Base-by-base conservation (phyloP, 2,888 invertebrate species). In the Drosophila siamana region DNA sequence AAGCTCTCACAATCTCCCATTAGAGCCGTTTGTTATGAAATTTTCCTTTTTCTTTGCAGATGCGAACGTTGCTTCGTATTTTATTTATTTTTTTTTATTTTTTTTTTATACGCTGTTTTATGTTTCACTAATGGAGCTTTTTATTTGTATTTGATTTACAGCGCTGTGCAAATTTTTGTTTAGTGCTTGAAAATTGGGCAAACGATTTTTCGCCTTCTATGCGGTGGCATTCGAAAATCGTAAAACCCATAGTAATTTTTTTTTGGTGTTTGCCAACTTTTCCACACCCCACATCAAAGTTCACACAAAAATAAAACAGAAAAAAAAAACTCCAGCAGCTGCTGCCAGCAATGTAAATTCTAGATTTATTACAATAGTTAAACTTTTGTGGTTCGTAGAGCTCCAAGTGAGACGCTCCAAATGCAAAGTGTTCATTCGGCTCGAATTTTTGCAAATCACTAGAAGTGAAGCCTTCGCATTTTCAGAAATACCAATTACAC, bases 121-220 rank as follows among this genome's bases (percentile, higher is more conserved):
- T 28, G 46, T 9, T 46, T 46, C 11, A 15, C 26, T 24, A 9
- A 28, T 46, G 24, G 13, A 26, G 26, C 5, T 51, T 36, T 16
- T 36, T 16, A 13, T 28, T 46, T 38, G 46, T 40, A 40, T 46
- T 47, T 62, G 38, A 54, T 54, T 62, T 54, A 55, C 41, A 48
- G n/a, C 28, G 4, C 22, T 61, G 61, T 46, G 61, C 36, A 61
- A 54, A 40, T 54, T 33, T 33, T 47, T 41, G 46, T 41, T 41
- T 15, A 55, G 48, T 30, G 28, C 13, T 40, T 24, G 28, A n/a
- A 30, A 28, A 38, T 38, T 47, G 40, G 28, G 13, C 47, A 36
- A 38, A 26, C 33, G 11, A 38, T 24, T 55, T 44, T 47, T n/a
- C n/a, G 13, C 4, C 13, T n/a, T 13, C 8, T 26, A 28, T n/a